A percentile compares a stretch with the other conserved stretches of the same genome.
Evolutionary conservation across 2,888 invertebrate species (phyloP).

Genomic region (Ceratothoa steindachneri): DNA sequence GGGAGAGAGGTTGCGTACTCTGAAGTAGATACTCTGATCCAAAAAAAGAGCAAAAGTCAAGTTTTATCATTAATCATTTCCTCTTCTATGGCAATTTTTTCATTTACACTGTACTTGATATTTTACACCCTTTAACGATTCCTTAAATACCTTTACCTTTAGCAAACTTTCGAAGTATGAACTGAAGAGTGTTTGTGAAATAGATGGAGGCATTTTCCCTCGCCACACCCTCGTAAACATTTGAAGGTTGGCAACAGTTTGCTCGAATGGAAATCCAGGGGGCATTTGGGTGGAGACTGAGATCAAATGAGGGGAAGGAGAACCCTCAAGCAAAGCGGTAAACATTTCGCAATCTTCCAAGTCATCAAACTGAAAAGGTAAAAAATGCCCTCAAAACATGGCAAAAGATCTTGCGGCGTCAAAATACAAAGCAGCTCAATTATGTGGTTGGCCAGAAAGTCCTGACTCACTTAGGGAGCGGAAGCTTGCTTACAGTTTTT

Average conservation of each 20-base stretch:
- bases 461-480: no score
- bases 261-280: conserved; percentile 62
- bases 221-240: conserved; percentile 80
- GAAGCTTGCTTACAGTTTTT: no score
- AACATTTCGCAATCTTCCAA: conserved; percentile 75
- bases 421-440: no score
- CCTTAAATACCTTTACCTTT: no score
- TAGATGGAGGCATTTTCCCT: conserved; percentile 51
- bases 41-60: neutral
- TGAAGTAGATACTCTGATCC: conserved; percentile 66
- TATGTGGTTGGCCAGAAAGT: no score
- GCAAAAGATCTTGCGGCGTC: no score
- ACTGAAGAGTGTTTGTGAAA: conserved; percentile 32
- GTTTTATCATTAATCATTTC: neutral
- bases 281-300: conserved; percentile 73
- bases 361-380: conserved; percentile 66
- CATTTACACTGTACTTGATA: neutral
- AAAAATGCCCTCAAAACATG: no score
- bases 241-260: conserved; percentile 67
- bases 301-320: conserved; percentile 71
- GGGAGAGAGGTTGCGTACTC: conserved; percentile 79
- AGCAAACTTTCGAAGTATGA: conserved; percentile 55
- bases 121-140: no score
- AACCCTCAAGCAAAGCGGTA: conserved; percentile 67
- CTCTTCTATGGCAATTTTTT: neutral